Evolutionary conservation across 2,797 vertebrate species (phyloP).

Genomic region (Rousettus madagascariensis): DNA sequence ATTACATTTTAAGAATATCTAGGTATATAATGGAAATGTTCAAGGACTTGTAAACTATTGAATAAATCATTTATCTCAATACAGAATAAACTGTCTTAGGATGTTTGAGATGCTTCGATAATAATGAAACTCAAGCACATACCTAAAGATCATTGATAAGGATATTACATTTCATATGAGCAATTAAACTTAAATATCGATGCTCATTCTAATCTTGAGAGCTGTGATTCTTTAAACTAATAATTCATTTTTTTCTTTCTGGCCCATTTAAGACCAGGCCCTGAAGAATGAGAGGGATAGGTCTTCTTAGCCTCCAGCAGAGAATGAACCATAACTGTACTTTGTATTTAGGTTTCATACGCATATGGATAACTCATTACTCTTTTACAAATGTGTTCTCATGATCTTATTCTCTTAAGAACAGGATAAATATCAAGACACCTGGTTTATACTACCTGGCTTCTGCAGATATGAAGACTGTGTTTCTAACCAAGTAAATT

Average conservation of each 20-base stretch:
- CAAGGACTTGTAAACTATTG: background rate
- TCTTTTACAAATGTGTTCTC: background rate
- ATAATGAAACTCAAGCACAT: background rate
- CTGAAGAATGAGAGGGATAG: background rate
- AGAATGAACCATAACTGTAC: background rate
- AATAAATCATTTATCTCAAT: background rate
- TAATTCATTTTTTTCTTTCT: background rate
- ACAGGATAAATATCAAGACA: background rate
- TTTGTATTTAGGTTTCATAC: background rate
- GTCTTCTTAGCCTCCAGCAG: background rate
- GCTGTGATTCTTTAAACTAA: background rate
- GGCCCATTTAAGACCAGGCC: background rate
- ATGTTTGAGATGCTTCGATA: background rate
- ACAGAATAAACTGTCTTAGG: background rate
- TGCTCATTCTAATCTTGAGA: background rate
- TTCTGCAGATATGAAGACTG: background rate
- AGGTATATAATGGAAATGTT: background rate
- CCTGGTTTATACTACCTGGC: background rate
- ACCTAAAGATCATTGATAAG: background rate
- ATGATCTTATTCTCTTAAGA: background rate
- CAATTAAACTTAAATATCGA: background rate
- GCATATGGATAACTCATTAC: background rate
- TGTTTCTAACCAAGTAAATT: conserved; percentile 43
- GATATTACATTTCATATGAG: background rate
- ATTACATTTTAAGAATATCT: background rate